phyloP scores from a whole-genome alignment of 2,113 vertebrate species.

The Phasianus colchicus region DNA sequence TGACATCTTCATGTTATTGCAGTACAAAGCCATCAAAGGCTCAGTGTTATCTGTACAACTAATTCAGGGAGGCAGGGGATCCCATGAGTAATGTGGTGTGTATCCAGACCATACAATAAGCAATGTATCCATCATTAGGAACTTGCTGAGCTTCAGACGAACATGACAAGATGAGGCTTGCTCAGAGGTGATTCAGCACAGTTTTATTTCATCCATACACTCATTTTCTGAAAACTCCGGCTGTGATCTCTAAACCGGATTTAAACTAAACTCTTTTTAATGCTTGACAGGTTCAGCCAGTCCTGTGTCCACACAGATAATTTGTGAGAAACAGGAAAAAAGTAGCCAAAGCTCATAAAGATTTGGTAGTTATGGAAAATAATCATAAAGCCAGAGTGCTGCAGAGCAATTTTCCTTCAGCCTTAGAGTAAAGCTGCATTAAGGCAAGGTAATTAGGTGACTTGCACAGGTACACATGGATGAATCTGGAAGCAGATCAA shows the following conservation, averaged over 20 bases:
- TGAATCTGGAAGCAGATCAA: background rate
- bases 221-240: background rate
- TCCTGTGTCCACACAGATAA: background rate
- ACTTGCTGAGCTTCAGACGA: background rate
- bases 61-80: background rate
- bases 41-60: rapidly evolving
- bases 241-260: background rate
- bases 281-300: background rate
- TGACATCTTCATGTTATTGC: background rate
- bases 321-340: background rate
- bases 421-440: background rate
- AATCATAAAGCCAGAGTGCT: background rate
- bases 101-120: background rate
- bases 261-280: background rate
- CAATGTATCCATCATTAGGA: background rate
- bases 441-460: background rate
- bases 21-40: background rate
- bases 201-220: background rate
- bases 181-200: background rate
- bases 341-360: background rate
- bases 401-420: background rate
- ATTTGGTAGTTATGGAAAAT: background rate
- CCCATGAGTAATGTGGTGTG: background rate
- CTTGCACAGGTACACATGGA: rapidly evolving
- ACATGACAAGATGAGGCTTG: background rate